A percentile compares a stretch with the other conserved stretches of the same genome.
Conservation (phyloP, 2,113 vertebrate species). For the Papio anubis region DNA sequence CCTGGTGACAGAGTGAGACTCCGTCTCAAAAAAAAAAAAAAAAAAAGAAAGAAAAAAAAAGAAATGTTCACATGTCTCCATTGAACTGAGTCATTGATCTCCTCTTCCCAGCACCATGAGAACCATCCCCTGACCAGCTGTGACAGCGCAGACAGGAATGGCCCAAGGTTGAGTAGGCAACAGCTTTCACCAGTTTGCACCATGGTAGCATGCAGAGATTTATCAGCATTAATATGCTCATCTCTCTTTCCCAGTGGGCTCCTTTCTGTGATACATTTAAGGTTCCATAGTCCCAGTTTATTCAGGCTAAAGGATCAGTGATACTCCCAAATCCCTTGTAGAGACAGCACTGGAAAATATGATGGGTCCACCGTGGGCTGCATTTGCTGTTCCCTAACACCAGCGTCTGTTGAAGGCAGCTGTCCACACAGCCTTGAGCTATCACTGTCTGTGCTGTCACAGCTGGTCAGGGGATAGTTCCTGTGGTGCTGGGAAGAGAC, state of each 20-base stretch:
- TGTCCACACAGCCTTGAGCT: neutral
- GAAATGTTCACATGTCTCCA: neutral
- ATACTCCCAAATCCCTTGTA: neutral
- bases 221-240: neutral
- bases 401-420: neutral
- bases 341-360: neutral
- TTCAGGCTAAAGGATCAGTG: neutral
- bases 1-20: too few relatives aligned
- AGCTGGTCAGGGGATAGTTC: neutral
- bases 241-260: neutral
- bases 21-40: too few relatives aligned
- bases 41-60: too few relatives aligned
- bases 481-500: neutral
- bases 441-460: neutral
- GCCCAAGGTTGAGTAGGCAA: neutral
- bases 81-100: neutral
- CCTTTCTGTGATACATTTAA: neutral
- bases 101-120: neutral
- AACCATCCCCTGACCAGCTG: neutral
- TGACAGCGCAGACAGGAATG: neutral
- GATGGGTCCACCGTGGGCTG: fast-evolving
- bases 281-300: neutral
- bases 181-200: too few relatives aligned
- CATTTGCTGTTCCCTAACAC: neutral
- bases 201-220: neutral